Conservation (phyloP, 2,888 invertebrate species). For the Volucella zonaria region DNA sequence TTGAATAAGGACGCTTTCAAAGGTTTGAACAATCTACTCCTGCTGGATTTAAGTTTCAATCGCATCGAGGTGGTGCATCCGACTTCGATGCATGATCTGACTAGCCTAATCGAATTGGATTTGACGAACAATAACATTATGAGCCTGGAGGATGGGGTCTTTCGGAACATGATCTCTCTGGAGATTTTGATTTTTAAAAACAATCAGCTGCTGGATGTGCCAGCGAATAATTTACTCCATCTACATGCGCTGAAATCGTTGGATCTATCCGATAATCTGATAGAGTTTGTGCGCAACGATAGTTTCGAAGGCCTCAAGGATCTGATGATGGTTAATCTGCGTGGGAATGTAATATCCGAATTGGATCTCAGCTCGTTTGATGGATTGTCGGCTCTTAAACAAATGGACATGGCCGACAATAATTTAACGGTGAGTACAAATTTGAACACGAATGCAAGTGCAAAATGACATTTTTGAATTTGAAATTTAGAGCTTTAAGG, state of each 20-base stretch:
- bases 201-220: constrained; percentile 91
- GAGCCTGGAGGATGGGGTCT: constrained; percentile 88
- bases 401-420: constrained; percentile 91
- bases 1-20: constrained; percentile 90
- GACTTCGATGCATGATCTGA: constrained; percentile 90
- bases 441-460: background rate
- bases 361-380: constrained; percentile 89
- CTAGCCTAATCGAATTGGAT: constrained; percentile 88
- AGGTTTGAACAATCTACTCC: constrained; percentile 87
- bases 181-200: constrained; percentile 89
- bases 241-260: constrained; percentile 88
- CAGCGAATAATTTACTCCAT: constrained; percentile 87
- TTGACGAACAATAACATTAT: constrained; percentile 90
- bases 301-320: constrained; percentile 89
- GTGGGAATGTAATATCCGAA: constrained; percentile 89
- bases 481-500: background rate
- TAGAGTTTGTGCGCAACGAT: constrained; percentile 88
- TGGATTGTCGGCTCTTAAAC: constrained; percentile 88
- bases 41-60: constrained; percentile 90
- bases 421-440: constrained; percentile 86
- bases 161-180: constrained; percentile 88
- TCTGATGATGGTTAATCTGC: constrained; percentile 87
- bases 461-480: no score
- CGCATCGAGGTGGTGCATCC: constrained; percentile 88
- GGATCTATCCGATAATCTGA: constrained; percentile 90